Percentiles rank a stretch among this genome's conserved stretches.
Conservation (phyloP, 2,797 vertebrate genomes). For the Nyctibius grandis region DNA sequence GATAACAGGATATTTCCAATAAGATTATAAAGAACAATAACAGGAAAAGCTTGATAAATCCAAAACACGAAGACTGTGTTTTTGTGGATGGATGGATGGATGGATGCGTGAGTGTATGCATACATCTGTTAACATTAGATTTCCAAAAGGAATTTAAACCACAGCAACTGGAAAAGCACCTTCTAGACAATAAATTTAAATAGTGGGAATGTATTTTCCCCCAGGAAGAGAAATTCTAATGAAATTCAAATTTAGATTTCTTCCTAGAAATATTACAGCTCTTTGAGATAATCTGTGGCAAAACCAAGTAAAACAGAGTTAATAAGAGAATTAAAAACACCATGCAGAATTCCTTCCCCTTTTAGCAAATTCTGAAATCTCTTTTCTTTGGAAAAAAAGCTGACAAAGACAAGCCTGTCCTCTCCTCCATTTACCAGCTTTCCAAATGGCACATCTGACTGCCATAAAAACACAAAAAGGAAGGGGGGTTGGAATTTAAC, state of each 20-base stretch:
- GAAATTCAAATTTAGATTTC: slow-evolving; percentile 8
- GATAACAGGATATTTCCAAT: background rate
- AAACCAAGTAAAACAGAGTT: slow-evolving; percentile 7
- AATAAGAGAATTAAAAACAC: background rate
- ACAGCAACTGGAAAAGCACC: slow-evolving; percentile 20
- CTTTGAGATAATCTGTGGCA: slow-evolving; percentile 45
- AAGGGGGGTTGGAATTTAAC: slow-evolving; percentile 69
- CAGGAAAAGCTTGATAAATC: slow-evolving; percentile 8
- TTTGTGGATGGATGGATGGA: background rate
- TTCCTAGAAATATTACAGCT: background rate
- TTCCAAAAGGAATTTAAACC: slow-evolving; percentile 31
- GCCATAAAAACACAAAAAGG: slow-evolving; percentile 57
- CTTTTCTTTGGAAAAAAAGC: slow-evolving; percentile 58
- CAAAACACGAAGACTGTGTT: background rate
- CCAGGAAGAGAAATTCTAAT: slow-evolving; percentile 41
- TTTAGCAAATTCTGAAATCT: slow-evolving; percentile 44
- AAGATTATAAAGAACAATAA: slow-evolving; percentile 21
- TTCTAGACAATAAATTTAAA: slow-evolving; percentile 21
- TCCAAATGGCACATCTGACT: slow-evolving; percentile 66
- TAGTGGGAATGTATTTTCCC: background rate
- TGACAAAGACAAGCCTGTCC: slow-evolving; percentile 66
- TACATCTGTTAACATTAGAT: background rate
- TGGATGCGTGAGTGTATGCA: background rate
- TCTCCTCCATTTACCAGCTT: slow-evolving; percentile 64
- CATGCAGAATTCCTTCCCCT: background rate